Percentiles rank a stretch among this genome's conserved stretches.
Conservation (phyloP, 2,797 vertebrate genomes). For the Nothura maculosa region DNA sequence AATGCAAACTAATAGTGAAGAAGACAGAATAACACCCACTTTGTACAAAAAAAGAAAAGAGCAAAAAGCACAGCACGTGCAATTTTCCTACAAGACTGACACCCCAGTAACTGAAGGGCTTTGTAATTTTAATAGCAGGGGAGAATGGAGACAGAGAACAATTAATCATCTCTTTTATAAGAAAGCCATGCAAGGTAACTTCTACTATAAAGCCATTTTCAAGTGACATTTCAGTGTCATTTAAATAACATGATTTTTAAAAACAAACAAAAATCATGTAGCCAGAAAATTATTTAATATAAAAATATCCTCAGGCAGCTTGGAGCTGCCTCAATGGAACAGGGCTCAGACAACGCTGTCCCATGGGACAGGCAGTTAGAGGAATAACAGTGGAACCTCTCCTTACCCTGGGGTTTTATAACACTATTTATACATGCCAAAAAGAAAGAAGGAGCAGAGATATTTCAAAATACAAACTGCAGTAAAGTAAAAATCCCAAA, state of each 20-base stretch:
- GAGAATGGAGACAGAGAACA: background rate
- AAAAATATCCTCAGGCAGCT: background rate
- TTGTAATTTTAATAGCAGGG: background rate
- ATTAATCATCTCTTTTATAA: background rate
- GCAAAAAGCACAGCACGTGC: background rate
- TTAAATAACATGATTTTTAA: background rate
- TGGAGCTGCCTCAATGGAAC: background rate
- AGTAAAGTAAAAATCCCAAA: background rate
- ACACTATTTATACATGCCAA: background rate
- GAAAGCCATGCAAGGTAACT: background rate
- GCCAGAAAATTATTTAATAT: background rate
- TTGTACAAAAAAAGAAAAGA: background rate
- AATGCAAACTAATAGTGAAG: background rate
- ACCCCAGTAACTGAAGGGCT: background rate
- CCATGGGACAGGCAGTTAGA: accelerated
- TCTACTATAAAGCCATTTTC: background rate
- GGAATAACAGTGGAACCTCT: background rate
- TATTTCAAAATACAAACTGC: accelerated
- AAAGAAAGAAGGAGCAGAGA: background rate
- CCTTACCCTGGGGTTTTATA: background rate
- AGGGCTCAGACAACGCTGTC: background rate
- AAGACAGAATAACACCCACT: background rate
- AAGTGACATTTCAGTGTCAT: background rate
- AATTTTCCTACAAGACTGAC: background rate
- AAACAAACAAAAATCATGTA: background rate